Percentiles rank a stretch among this genome's conserved stretches.
Conservation (phyloP, 1,140 invertebrate genomes). For the Calephelis virginiensis region DNA sequence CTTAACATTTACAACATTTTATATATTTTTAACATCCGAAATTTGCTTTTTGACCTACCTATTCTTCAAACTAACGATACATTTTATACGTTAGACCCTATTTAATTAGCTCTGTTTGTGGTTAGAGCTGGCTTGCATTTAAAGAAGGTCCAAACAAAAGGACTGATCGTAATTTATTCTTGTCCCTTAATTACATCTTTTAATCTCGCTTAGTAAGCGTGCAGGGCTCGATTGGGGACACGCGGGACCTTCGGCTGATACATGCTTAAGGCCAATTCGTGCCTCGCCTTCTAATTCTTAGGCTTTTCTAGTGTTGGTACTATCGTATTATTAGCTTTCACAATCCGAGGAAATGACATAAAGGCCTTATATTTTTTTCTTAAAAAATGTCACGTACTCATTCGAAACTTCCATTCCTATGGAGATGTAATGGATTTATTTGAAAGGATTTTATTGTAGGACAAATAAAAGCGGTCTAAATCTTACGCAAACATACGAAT, state of each 20-base stretch:
- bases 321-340: neutral
- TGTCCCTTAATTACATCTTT: conserved; percentile 14
- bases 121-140: neutral
- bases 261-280: neutral
- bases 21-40: too few relatives aligned
- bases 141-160: neutral
- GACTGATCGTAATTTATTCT: conserved; percentile 8
- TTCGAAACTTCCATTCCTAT: neutral
- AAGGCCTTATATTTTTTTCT: neutral
- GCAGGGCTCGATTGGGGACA: neutral
- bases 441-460: neutral
- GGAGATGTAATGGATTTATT: neutral
- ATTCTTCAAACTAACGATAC: too few relatives aligned
- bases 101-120: neutral
- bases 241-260: too few relatives aligned
- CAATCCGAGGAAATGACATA: conserved; percentile 7
- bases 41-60: too few relatives aligned
- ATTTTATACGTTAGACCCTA: neutral
- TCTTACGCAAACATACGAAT: too few relatives aligned
- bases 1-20: too few relatives aligned
- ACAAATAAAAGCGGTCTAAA: too few relatives aligned
- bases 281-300: neutral
- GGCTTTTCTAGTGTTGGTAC: neutral
- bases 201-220: conserved; percentile 10
- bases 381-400: conserved; percentile 3